Base-by-base conservation (phyloP, 2,888 invertebrate genomes). In the Papilio protenor region DNA sequence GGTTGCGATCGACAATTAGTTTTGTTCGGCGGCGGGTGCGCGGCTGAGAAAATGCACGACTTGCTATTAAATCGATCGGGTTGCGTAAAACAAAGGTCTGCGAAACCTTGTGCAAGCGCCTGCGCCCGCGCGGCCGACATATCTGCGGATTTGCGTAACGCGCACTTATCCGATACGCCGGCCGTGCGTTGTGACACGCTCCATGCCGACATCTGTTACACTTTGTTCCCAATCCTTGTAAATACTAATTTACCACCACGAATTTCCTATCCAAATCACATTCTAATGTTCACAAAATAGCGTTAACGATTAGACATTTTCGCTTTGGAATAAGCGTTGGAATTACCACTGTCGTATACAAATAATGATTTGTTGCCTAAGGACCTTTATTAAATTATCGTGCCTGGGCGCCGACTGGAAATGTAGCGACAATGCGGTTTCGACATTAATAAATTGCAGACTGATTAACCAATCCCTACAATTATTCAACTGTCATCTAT, bases 31-130 rank as follows among this genome's bases (percentile, higher is more conserved):
- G 87, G 88, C 85, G 87, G 87, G 90, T 88, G 87, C 89, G 89
- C 90, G 90, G 91, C 91, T 93, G 91, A 90, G 92, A 92, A 92
- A 93, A 93, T 90, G 92, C 90, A 92, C 92, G 92, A 92, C 91
- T 90, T 89, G 91, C 91, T 92, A 91, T 94, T 94, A 93, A 94
- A 93, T 93, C 93, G 93, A 94, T 93, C 92, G 88, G 88, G 92
- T 94, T 94, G 94, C 94, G 93, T 94, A 94, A 94, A 94, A 94
- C 94, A 94, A 94, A 94, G 94, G 94, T 94, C 94, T 94, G 93
- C 91, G 90, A 92, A 94, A 91, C 93, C 94, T 94, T 94, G 94
- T 94, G 94, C 92, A 94, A 94, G 93, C 93, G 92, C 92, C 66
- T 69, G 66, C 66, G 66, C 66, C 45, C 92, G 92, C 93, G 93